phyloP scores from a whole-genome alignment of 2,797 vertebrate genomes.

The Karalla daura region DNA sequence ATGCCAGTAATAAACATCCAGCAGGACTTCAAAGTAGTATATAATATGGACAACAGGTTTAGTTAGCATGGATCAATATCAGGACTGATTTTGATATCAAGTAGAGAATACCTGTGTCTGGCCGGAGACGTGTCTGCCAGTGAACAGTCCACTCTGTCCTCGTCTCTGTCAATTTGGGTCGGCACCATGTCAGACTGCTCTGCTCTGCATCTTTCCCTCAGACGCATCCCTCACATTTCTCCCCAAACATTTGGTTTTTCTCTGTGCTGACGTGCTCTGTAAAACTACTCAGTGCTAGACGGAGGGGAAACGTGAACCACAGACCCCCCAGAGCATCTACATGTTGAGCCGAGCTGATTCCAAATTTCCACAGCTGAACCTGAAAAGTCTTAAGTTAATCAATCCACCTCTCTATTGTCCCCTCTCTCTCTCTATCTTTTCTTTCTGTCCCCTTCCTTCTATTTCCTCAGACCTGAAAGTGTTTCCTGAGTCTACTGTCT shows the following conservation, averaged over 20 bases:
- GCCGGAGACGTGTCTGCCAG: conserved; percentile 69
- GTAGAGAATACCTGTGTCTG: conserved; percentile 78
- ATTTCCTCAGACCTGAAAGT: conserved; percentile 49
- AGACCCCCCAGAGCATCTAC: conserved; percentile 52
- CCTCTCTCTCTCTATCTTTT: conserved; percentile 12
- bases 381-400: conserved; percentile 66
- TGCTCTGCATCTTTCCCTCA: conserved; percentile 72
- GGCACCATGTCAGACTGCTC: conserved; percentile 80
- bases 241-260: conserved; percentile 39
- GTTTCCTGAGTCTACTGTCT: conserved; percentile 65
- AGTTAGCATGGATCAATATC: conserved; percentile 39
- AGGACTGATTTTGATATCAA: conserved; percentile 60
- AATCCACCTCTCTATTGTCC: conserved; percentile 51
- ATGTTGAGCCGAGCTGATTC: conserved; percentile 57
- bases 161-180: conserved; percentile 79
- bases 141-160: conserved; percentile 75
- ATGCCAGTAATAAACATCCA: conserved; percentile 1
- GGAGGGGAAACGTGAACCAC: conserved; percentile 15
- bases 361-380: conserved; percentile 59
- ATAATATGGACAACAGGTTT: conserved; percentile 18
- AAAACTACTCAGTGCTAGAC: conserved; percentile 14
- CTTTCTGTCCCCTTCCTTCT: conserved; percentile 31
- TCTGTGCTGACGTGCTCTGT: conserved; percentile 45
- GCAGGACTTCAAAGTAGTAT: conserved; percentile 14
- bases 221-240: conserved; percentile 71